Evolutionary conservation across 2,888 invertebrate genomes (phyloP).

Genomic region (Dorcus parallelipipedus): DNA sequence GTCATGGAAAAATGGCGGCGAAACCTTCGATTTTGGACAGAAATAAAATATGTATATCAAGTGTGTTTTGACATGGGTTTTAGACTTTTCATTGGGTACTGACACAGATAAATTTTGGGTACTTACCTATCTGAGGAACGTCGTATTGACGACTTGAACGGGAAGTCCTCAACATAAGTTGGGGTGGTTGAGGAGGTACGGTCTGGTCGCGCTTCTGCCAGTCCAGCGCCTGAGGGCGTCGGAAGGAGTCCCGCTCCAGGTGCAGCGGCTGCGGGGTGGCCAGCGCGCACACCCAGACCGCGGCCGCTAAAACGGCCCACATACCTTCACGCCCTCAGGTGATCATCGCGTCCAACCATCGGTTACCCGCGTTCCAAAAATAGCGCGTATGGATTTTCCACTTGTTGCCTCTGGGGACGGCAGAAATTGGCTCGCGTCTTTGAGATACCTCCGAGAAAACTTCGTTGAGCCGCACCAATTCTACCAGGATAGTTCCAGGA

Average conservation of each 20-base stretch:
- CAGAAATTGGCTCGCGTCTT: background rate
- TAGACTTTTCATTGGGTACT: too few relatives aligned
- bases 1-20: too few relatives aligned
- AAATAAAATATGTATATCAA: too few relatives aligned
- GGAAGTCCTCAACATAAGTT: constrained; percentile 74
- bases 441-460: background rate
- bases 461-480: background rate
- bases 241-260: constrained; percentile 42
- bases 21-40: too few relatives aligned
- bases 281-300: constrained; percentile 47
- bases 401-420: constrained; percentile 37
- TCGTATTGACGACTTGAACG: constrained; percentile 76
- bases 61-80: too few relatives aligned
- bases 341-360: constrained; percentile 42
- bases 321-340: constrained; percentile 44
- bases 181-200: constrained; percentile 48
- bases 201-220: constrained; percentile 33
- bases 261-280: constrained; percentile 47
- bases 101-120: background rate
- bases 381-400: constrained; percentile 33
- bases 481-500: background rate
- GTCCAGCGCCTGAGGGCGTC: constrained; percentile 30
- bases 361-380: constrained; percentile 32
- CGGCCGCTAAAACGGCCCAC: constrained; percentile 46
- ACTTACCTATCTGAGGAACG: constrained; percentile 79